Conservation (phyloP, 1,140 invertebrate species). For the Macrocentrus cingulum region DNA sequence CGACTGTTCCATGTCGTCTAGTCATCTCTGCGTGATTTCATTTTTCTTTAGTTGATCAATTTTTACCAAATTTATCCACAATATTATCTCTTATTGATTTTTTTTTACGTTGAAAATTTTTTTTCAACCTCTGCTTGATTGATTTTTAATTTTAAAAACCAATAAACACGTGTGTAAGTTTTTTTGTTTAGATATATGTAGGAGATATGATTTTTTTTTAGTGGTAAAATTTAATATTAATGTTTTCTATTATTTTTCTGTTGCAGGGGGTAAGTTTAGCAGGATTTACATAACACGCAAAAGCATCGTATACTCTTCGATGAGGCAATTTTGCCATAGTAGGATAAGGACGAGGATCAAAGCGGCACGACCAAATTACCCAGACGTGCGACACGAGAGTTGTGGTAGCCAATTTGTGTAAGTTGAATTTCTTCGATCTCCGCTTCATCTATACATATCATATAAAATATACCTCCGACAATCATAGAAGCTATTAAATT, state of each 20-base stretch:
- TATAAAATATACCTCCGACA: too few species aligned
- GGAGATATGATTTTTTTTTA: constrained; percentile 3
- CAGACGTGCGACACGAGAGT: constrained; percentile 32
- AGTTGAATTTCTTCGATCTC: constrained; percentile 17
- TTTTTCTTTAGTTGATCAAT: constrained; percentile 1
- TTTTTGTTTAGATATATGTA: background rate
- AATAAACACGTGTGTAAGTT: too few species aligned
- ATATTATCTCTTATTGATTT: too few species aligned
- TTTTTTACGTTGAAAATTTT: too few species aligned
- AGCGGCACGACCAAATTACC: constrained; percentile 27
- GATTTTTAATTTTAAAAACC: too few species aligned
- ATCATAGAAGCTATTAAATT: too few species aligned
- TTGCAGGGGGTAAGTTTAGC: background rate
- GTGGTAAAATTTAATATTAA: too few species aligned
- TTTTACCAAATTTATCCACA: background rate
- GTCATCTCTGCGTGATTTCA: constrained; percentile 14
- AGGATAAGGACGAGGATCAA: constrained; percentile 9
- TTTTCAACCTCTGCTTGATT: too few species aligned
- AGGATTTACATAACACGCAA: constrained; percentile 20
- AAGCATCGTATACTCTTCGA: constrained; percentile 12
- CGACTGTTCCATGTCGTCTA: constrained; percentile 7
- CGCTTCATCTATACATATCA: background rate
- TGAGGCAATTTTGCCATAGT: constrained; percentile 12
- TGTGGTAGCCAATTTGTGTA: constrained; percentile 34
- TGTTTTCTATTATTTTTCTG: constrained; percentile 4